Evolutionary conservation across 2,888 invertebrate species (phyloP).

Genomic region (Loripinus fragilis): DNA sequence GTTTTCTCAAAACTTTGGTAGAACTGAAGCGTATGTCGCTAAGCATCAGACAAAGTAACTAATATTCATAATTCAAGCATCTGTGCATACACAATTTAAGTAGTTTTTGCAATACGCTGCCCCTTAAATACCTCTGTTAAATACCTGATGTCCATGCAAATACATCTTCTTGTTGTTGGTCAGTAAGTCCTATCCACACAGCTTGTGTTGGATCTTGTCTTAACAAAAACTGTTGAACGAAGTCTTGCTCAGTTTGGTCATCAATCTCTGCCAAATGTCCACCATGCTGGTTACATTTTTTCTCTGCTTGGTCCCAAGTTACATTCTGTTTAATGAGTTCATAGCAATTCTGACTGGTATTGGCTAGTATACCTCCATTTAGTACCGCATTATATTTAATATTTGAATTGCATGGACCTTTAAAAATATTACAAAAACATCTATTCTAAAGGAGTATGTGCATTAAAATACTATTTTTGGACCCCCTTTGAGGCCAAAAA

Average conservation of each 20-base stretch:
- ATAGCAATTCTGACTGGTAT: neutral
- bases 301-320: neutral
- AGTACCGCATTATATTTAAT: neutral
- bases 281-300: neutral
- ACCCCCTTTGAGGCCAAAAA: no score
- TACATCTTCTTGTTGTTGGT: neutral
- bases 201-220: constrained; percentile 8
- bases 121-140: no score
- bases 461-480: no score
- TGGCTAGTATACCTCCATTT: neutral
- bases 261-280: constrained; percentile 19
- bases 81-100: no score
- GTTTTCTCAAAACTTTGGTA: no score
- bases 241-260: constrained; percentile 15
- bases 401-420: neutral
- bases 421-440: no score
- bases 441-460: no score
- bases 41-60: no score
- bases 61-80: no score
- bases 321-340: neutral
- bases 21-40: no score
- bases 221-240: constrained; percentile 4
- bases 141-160: neutral
- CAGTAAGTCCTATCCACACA: constrained; percentile 26
- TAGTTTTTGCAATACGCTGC: no score